Evolutionary conservation across 2,113 vertebrate species (phyloP), one percentile per base, ranked within the genome.

Genomic region (Phalacrocorax pelagicus): DNA sequence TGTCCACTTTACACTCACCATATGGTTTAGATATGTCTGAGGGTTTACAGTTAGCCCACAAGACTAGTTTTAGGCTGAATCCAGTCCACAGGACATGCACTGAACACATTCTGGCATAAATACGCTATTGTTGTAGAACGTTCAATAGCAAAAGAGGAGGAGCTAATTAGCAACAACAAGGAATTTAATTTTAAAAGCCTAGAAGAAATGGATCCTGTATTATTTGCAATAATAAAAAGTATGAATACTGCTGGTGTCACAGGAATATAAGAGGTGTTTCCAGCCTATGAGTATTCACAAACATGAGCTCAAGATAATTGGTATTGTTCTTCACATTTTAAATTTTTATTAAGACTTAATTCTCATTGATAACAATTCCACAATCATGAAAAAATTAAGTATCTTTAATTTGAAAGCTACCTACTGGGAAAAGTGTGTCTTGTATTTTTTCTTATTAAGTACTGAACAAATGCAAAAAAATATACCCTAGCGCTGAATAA

Each of bases 371-470:
- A 94, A 67, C 36, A 89, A 93, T 65, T 94, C 81, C 58, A 46
- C 32, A 84, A 80, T 36, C 47, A 66, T 55, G 63, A 90, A 91
- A 88, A 14, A 86, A 95, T 84, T 10, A 89, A 91, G 91, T 85
- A 92, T 24, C 36, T 95, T 96, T 94, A 88, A 93, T 88, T 65
- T 87, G 81, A 82, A 93, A 96, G 52, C 65, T 44, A 96, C n/a
- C 47, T 91, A 95, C 67, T 79, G 90, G 77, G 62, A 90, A 97
- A 97, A 96, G 27, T 75, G 13, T 71, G 5, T 54, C 88, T 70
- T 88, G 27, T 67, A 91, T 88, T 89, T 92, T 94, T 93, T 86
- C 79, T 91, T 77, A 71, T 66, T 30, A 92, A 89, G 34, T 71
- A 86, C n/a, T 71, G 85, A 34, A 54, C 15, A 90, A 91, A 72